These are phyloP conservation scores for Noturus placidus DNA, from an alignment of 2,113 vertebrate genomes.

Conservation along the genomic window DNA sequence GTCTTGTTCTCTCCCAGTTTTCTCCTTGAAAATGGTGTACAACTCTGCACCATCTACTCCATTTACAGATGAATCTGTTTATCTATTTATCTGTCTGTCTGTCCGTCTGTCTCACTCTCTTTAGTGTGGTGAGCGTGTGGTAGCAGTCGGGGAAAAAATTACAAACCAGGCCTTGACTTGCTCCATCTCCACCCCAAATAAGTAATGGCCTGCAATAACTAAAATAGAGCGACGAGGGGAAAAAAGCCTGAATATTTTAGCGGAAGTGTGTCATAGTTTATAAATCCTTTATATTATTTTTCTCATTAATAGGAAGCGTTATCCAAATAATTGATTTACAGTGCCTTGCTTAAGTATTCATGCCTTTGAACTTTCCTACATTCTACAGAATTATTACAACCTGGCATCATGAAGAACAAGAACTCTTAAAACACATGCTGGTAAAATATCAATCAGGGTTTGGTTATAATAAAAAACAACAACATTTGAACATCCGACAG, in stretches of 20 bases:
- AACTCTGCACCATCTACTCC: background rate
- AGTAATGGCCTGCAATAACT: constrained; percentile 66
- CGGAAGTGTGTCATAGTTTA: background rate
- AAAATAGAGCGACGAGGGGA: constrained; percentile 60
- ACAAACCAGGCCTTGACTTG: constrained; percentile 68
- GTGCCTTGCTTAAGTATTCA: background rate
- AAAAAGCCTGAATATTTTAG: constrained; percentile 33
- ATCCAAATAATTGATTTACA: background rate
- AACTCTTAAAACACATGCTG: background rate
- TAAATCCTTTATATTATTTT: background rate
- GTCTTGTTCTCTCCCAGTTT: no score
- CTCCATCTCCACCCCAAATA: constrained; percentile 71
- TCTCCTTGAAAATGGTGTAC: background rate
- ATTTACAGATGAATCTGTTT: constrained; percentile 44
- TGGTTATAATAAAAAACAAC: background rate
- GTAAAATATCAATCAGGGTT: background rate
- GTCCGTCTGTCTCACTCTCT: constrained; percentile 43
- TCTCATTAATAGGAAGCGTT: background rate
- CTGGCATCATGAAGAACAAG: background rate
- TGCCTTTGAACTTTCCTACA: background rate
- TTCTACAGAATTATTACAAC: background rate
- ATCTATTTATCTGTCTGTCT: background rate
- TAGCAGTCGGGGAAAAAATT: constrained; percentile 71
- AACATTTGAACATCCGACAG: background rate
- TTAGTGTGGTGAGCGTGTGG: constrained; percentile 74